Percentiles rank a stretch among this genome's conserved stretches.
phyloP scores from a whole-genome alignment of 2,888 invertebrate species.

The Steinernema carpocapsae region DNA sequence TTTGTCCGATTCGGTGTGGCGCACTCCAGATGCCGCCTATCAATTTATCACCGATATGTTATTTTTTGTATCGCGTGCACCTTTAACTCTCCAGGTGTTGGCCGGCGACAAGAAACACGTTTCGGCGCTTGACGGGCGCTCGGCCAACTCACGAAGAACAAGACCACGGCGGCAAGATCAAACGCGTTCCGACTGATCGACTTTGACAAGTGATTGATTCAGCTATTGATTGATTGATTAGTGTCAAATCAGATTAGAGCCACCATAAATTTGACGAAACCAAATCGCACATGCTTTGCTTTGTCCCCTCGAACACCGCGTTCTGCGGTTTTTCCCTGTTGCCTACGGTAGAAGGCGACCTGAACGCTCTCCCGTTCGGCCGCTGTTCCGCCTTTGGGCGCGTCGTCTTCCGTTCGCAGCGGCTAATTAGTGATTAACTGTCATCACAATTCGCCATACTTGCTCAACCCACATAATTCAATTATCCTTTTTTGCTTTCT shows the following conservation, averaged over 20 bases:
- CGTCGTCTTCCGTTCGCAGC: background rate
- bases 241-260: slow-evolving; percentile 35
- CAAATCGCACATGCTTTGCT: slow-evolving; percentile 35
- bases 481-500: slow-evolving; percentile 14
- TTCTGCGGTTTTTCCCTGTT: slow-evolving; percentile 10
- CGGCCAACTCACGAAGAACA: slow-evolving; percentile 34
- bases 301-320: slow-evolving; percentile 31
- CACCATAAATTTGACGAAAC: slow-evolving; percentile 32
- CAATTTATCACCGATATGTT: slow-evolving; percentile 35
- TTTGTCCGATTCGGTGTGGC: slow-evolving; percentile 32
- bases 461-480: slow-evolving; percentile 27
- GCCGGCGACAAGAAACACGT: slow-evolving; percentile 28
- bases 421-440: slow-evolving; percentile 33
- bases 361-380: background rate
- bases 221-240: slow-evolving; percentile 35
- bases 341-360: slow-evolving; percentile 5
- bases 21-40: slow-evolving; percentile 34
- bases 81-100: slow-evolving; percentile 33
- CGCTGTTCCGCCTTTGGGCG: background rate
- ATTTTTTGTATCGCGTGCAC: slow-evolving; percentile 30
- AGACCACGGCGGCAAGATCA: slow-evolving; percentile 28
- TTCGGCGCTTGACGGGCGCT: slow-evolving; percentile 31
- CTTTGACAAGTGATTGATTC: slow-evolving; percentile 34
- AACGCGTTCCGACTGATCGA: slow-evolving; percentile 34
- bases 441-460: slow-evolving; percentile 28